phyloP scores from a whole-genome alignment of 2,888 invertebrate genomes.

The Polylopha cassiicola region DNA sequence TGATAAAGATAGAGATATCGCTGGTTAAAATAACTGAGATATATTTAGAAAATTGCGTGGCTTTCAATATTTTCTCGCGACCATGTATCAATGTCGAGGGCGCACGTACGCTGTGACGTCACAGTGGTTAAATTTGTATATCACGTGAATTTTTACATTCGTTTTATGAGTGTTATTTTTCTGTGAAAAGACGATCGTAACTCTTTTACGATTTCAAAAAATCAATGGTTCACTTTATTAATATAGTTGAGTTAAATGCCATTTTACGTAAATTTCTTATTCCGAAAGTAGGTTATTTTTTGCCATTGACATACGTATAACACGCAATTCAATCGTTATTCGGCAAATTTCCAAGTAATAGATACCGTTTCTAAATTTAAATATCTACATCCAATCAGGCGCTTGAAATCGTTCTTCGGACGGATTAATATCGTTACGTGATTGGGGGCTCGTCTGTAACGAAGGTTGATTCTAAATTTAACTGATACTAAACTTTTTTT shows the following conservation, averaged over 20 bases:
- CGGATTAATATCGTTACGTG: slow-evolving; percentile 38
- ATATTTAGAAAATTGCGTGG: slow-evolving; percentile 10
- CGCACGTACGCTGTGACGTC: slow-evolving; percentile 15
- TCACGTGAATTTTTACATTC: slow-evolving; percentile 1
- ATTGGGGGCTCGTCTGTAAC: slow-evolving; percentile 45
- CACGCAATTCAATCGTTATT: background rate
- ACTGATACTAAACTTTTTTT: slow-evolving; percentile 12
- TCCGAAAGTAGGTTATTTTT: background rate
- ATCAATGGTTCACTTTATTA: no score
- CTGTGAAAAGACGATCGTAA: background rate
- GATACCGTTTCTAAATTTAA: slow-evolving; percentile 21
- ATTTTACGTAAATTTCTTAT: no score
- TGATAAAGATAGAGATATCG: slow-evolving; percentile 6
- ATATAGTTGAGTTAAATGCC: no score
- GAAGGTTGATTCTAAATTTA: slow-evolving; percentile 25
- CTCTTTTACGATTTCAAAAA: no score
- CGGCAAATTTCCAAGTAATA: slow-evolving; percentile 14
- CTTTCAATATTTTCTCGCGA: slow-evolving; percentile 3
- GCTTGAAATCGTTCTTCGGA: slow-evolving; percentile 31
- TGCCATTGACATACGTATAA: background rate
- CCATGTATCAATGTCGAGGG: slow-evolving; percentile 16
- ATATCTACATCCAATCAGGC: slow-evolving; percentile 32
- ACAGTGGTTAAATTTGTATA: slow-evolving; percentile 3
- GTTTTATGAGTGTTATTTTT: background rate
- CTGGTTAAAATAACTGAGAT: slow-evolving; percentile 1